These are phyloP conservation scores for Schizopygopsis pylzovi DNA, from an alignment of 2,797 vertebrate species.

Conservation along the genomic window DNA sequence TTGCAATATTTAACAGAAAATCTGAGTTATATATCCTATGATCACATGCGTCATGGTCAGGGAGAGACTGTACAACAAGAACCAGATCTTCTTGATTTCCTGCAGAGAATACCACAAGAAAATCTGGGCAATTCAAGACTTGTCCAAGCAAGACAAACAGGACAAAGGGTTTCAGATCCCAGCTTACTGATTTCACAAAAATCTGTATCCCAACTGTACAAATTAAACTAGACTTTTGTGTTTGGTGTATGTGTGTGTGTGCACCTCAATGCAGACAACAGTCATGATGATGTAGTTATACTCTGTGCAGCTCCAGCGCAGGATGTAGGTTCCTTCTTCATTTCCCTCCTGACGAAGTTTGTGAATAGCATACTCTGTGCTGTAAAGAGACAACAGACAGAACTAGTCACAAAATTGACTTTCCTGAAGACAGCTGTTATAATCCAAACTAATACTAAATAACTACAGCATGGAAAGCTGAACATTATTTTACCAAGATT, in stretches of 20 bases:
- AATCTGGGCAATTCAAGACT: neutral
- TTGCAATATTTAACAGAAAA: neutral
- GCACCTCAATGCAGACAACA: slow-evolving; percentile 92
- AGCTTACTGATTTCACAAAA: neutral
- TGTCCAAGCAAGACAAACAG: neutral
- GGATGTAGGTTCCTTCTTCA: slow-evolving; percentile 89
- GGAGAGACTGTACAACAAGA: neutral
- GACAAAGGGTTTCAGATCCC: neutral
- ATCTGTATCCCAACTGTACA: neutral
- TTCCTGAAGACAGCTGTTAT: neutral
- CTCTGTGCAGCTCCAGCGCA: slow-evolving; percentile 96
- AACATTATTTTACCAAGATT: neutral
- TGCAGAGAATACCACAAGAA: neutral
- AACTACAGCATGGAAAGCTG: neutral
- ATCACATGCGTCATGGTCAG: neutral
- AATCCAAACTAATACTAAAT: neutral
- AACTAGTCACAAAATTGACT: neutral
- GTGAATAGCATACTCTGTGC: slow-evolving; percentile 93
- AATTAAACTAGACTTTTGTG: neutral
- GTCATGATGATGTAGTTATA: slow-evolving; percentile 96
- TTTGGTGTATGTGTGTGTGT: neutral
- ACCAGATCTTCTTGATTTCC: neutral
- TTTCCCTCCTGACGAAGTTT: slow-evolving; percentile 94
- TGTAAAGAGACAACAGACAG: slow-evolving; percentile 62
- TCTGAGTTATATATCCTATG: neutral